phyloP scores from a whole-genome alignment of 2,888 invertebrate genomes.

The Heliconius ismenius region DNA sequence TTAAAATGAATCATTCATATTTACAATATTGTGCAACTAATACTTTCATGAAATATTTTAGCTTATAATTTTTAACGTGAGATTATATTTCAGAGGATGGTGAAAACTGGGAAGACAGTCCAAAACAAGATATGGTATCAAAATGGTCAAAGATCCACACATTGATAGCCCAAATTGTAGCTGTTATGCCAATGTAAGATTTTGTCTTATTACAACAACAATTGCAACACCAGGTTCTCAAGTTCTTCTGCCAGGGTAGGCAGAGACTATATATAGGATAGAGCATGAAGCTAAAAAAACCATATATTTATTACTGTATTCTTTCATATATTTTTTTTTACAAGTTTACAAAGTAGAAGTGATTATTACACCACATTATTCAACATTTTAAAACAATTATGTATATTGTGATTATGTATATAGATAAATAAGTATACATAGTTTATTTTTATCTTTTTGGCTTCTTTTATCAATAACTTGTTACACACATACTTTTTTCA shows the following conservation, averaged over 20 bases:
- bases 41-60: neutral
- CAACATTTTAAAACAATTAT: neutral
- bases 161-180: constrained; percentile 74
- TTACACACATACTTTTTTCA: neutral
- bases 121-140: constrained; percentile 76
- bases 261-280: neutral
- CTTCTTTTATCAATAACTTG: too few relatives aligned
- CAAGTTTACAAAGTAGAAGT: too few relatives aligned
- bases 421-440: too few relatives aligned
- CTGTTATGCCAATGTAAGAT: constrained; percentile 78
- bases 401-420: neutral
- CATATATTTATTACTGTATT: too few relatives aligned
- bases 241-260: too few relatives aligned
- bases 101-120: constrained; percentile 83
- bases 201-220: neutral
- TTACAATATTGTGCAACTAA: constrained; percentile 33
- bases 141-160: constrained; percentile 85
- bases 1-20: neutral
- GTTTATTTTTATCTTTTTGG: too few relatives aligned
- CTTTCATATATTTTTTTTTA: too few relatives aligned
- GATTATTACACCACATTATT: neutral
- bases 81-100: constrained; percentile 58
- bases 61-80: neutral
- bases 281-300: neutral
- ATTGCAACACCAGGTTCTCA: too few relatives aligned